Evolutionary conservation across 2,113 vertebrate species (phyloP).

Genomic region (Micronisus gabar): DNA sequence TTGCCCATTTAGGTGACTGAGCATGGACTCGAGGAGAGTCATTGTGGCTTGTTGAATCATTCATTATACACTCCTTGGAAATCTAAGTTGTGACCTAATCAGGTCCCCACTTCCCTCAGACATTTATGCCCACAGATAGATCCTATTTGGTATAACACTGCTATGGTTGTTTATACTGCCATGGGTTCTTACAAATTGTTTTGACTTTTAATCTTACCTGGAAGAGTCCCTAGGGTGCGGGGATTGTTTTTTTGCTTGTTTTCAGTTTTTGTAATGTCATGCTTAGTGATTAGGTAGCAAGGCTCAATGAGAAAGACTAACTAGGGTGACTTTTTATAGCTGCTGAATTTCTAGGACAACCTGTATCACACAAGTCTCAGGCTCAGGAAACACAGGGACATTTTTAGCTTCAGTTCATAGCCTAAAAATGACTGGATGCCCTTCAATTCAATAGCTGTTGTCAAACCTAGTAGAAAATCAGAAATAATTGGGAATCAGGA

Average conservation of each 20-base stretch:
- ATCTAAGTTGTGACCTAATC: too few relatives aligned
- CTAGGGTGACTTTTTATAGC: background rate
- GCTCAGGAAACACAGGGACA: background rate
- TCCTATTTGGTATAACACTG: background rate
- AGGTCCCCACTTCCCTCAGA: background rate
- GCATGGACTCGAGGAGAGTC: background rate
- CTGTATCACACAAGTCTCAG: background rate
- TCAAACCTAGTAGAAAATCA: background rate
- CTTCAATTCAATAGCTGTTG: background rate
- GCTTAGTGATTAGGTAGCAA: background rate
- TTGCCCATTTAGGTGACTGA: background rate
- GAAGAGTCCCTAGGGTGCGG: background rate
- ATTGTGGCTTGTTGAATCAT: background rate
- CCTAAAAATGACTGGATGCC: background rate
- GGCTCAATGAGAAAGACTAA: background rate
- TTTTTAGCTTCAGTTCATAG: background rate
- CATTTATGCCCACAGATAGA: background rate
- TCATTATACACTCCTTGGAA: background rate
- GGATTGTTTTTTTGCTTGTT: rapidly evolving
- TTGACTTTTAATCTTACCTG: background rate
- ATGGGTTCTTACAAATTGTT: background rate
- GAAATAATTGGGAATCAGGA: background rate
- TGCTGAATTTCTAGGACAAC: background rate
- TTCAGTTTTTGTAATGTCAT: background rate
- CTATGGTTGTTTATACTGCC: background rate